A percentile compares a stretch with the other conserved stretches of the same genome.
Conservation (phyloP, 2,797 vertebrate species). For the Falco columbarius region DNA sequence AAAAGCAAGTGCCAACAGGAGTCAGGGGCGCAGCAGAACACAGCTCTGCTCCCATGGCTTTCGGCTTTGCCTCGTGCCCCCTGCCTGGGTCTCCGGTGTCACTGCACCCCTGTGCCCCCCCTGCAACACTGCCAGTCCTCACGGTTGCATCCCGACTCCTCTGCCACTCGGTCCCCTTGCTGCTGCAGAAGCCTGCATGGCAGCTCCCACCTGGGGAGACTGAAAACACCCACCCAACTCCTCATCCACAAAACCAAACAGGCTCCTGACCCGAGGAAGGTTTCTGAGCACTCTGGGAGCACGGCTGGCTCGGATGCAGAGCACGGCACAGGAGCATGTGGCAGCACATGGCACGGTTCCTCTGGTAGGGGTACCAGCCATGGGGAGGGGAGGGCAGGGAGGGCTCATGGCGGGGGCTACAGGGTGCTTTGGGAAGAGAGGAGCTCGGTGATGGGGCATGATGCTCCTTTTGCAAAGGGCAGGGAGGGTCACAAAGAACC, state of each 20-base stretch:
- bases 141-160: background rate
- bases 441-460: accelerated
- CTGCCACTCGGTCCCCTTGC: background rate
- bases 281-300: background rate
- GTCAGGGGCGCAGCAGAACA: background rate
- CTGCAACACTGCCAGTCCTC: background rate
- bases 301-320: accelerated
- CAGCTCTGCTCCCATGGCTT: background rate
- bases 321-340: background rate
- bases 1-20: background rate
- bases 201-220: background rate
- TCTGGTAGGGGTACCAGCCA: background rate
- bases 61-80: background rate
- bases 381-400: background rate
- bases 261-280: background rate
- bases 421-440: background rate
- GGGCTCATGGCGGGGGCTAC: background rate
- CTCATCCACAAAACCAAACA: background rate
- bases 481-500: background rate
- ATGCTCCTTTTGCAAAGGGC: background rate
- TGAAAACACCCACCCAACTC: background rate
- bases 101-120: background rate
- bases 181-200: background rate
- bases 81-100: background rate
- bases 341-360: background rate